A percentile compares a stretch with the other conserved stretches of the same genome.
phyloP scores from a whole-genome alignment of 2,888 invertebrate species.

The Rhynchonema sp. region DNA sequence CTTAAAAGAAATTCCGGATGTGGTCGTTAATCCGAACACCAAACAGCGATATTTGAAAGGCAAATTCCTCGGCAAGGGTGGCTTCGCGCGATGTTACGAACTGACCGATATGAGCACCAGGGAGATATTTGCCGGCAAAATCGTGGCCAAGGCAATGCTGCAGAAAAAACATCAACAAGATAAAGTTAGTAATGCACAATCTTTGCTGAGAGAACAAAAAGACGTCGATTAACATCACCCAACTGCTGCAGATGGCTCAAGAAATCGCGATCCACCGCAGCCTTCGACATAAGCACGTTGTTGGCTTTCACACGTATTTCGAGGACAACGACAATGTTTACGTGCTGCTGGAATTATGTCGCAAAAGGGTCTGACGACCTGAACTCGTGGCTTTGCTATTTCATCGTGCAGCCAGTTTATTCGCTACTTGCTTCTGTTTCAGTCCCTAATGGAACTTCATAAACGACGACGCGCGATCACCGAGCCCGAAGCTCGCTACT shows the following conservation, averaged over 20 bases:
- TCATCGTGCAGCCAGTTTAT: not conserved
- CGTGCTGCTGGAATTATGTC: conserved; percentile 80
- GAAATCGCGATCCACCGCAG: conserved; percentile 87
- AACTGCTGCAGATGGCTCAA: conserved; percentile 38
- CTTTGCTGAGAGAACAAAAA: too few species aligned
- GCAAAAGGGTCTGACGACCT: conserved; percentile 54
- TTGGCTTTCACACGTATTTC: conserved; percentile 81
- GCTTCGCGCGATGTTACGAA: conserved; percentile 96
- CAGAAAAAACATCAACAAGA: conserved; percentile 83
- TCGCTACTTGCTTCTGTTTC: conserved; percentile 13
- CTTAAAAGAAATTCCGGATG: conserved; percentile 46
- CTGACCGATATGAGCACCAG: conserved; percentile 59
- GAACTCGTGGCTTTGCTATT: not conserved
- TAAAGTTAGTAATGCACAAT: conserved; percentile 66
- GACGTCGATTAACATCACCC: too few species aligned
- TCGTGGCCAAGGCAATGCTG: conserved; percentile 80
- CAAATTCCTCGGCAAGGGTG: conserved; percentile 46
- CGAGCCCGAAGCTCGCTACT: conserved; percentile 92
- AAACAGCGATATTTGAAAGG: conserved; percentile 56
- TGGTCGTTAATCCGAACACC: conserved; percentile 54
- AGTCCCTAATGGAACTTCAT: conserved; percentile 97
- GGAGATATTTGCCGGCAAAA: conserved; percentile 74
- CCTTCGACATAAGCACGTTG: conserved; percentile 68
- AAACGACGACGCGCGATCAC: conserved; percentile 81
- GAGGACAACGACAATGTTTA: conserved; percentile 81